These are phyloP conservation scores for Apolygus lucorum DNA, from an alignment of 1,140 invertebrate genomes.

Conservation along the genomic window DNA sequence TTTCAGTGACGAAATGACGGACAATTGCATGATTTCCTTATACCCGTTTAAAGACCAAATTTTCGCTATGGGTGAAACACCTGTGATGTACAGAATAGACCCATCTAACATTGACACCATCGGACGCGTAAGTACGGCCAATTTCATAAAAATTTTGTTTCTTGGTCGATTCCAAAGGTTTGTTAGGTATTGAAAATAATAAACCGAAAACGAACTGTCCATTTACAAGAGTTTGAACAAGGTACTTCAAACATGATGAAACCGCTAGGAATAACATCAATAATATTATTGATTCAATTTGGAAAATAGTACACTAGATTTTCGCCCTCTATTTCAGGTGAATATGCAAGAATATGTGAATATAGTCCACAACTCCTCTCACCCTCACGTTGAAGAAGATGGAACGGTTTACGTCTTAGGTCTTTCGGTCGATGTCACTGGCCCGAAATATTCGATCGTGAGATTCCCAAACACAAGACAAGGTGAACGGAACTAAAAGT, in stretches of 20 bases:
- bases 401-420: slow-evolving; percentile 74
- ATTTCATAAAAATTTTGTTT: too few species aligned
- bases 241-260: too few species aligned
- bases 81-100: slow-evolving; percentile 69
- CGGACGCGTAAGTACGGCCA: slow-evolving; percentile 42
- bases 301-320: too few species aligned
- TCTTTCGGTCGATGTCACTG: slow-evolving; percentile 53
- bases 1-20: slow-evolving; percentile 58
- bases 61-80: slow-evolving; percentile 71
- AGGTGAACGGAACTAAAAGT: too few species aligned
- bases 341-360: slow-evolving; percentile 58
- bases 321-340: too few species aligned
- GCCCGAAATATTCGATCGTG: slow-evolving; percentile 40
- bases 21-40: slow-evolving; percentile 81
- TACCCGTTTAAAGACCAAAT: slow-evolving; percentile 80
- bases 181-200: too few species aligned
- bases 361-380: slow-evolving; percentile 74
- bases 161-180: too few species aligned
- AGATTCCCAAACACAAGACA: slow-evolving; percentile 3
- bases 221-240: too few species aligned
- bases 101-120: slow-evolving; percentile 56
- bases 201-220: too few species aligned
- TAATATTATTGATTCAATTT: too few species aligned
- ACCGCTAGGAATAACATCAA: too few species aligned
- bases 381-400: slow-evolving; percentile 70